Conservation (phyloP, 2,113 vertebrate species). For the Rhineura floridana region DNA sequence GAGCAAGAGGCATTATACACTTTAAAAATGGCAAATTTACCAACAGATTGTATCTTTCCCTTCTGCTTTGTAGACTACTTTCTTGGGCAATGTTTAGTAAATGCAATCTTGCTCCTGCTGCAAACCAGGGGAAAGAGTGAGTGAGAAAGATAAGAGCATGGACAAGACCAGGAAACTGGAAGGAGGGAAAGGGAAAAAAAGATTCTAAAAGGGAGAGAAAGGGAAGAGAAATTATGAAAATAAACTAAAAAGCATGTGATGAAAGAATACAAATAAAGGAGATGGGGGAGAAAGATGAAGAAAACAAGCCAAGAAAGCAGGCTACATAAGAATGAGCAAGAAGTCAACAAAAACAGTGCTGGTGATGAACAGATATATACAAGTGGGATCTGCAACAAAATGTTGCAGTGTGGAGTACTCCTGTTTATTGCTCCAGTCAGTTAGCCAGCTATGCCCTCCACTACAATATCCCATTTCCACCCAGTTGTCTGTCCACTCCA, state of each 20-base stretch:
- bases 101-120: constrained; percentile 4
- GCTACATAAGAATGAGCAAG: constrained; percentile 6
- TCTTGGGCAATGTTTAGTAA: constrained; percentile 41
- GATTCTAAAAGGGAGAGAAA: not conserved
- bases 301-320: not conserved
- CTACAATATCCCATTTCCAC: not conserved
- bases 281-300: too few species aligned
- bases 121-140: constrained; percentile 11
- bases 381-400: not conserved
- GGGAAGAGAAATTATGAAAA: not conserved
- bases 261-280: not conserved
- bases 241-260: not conserved
- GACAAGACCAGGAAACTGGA: not conserved
- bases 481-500: not conserved
- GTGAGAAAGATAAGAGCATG: constrained; percentile 15
- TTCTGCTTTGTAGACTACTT: constrained; percentile 30
- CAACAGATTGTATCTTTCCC: constrained; percentile 38
- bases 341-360: not conserved
- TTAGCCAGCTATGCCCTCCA: not conserved
- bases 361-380: constrained; percentile 7
- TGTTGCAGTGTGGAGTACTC: not conserved
- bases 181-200: not conserved
- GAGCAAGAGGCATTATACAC: constrained; percentile 39
- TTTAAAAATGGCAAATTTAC: constrained; percentile 59
- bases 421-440: not conserved